Evolutionary conservation across 2,113 vertebrate genomes (phyloP).

Genomic region (Zosterops borbonicus): DNA sequence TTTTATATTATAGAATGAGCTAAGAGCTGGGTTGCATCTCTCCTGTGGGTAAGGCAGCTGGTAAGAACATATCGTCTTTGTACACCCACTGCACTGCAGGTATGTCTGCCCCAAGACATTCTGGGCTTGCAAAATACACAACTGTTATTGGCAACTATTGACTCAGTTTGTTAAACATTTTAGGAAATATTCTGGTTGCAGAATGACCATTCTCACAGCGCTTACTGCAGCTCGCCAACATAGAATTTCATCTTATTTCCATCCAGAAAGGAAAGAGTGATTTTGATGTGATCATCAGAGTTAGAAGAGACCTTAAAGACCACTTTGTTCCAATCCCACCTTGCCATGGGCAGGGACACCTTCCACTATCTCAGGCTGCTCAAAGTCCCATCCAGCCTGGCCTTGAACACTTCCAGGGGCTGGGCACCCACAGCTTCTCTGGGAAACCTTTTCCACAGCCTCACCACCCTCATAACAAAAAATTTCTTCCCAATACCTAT

Average conservation of each 20-base stretch:
- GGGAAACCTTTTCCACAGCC: neutral
- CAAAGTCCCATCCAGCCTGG: neutral
- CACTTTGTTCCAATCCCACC: fast-evolving
- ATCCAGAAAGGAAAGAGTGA: neutral
- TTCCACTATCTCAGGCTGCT: neutral
- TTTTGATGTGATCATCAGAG: neutral
- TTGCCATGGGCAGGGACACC: neutral
- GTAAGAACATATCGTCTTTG: neutral
- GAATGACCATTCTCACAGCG: neutral
- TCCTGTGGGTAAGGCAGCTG: neutral
- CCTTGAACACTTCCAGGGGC: too few species aligned
- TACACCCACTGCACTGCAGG: neutral
- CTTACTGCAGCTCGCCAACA: neutral
- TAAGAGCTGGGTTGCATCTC: neutral
- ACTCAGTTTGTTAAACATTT: neutral
- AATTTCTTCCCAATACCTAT: neutral
- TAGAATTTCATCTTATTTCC: neutral
- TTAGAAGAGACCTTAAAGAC: neutral
- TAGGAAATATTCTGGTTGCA: neutral
- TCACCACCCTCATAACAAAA: neutral
- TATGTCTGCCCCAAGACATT: neutral
- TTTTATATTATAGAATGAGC: neutral
- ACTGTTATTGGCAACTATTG: neutral
- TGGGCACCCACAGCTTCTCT: neutral
- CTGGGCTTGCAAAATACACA: neutral